These are phyloP conservation scores for Cyanistes caeruleus DNA, from an alignment of 2,113 vertebrate genomes.

Conservation along the genomic window DNA sequence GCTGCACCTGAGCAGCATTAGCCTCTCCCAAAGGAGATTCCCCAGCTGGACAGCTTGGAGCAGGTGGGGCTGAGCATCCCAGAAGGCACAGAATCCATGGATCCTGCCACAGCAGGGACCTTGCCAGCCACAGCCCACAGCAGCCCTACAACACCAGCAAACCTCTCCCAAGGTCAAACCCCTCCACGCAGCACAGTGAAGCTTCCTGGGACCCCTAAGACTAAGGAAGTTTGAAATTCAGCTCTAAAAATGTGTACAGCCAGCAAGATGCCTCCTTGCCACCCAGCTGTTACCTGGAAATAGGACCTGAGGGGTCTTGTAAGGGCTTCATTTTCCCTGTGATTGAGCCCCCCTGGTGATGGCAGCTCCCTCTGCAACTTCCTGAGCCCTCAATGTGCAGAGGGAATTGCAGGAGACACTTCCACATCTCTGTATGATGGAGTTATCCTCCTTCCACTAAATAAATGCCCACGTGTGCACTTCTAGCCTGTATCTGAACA, in stretches of 20 bases:
- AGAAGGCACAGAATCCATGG: not conserved
- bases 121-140: accelerated
- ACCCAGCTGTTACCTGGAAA: not conserved
- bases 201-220: not conserved
- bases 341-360: not conserved
- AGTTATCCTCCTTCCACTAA: slow-evolving; percentile 7
- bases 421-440: slow-evolving; percentile 1
- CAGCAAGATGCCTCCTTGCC: not conserved
- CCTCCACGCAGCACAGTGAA: not conserved
- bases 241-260: not conserved
- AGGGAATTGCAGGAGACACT: not conserved
- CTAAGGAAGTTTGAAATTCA: slow-evolving; percentile 11
- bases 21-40: not conserved
- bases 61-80: not conserved
- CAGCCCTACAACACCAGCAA: not conserved
- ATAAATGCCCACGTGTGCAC: slow-evolving; percentile 1
- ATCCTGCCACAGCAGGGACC: not conserved
- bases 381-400: accelerated
- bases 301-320: not conserved
- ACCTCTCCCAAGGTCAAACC: slow-evolving; percentile 16
- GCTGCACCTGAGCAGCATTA: not conserved
- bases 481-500: not conserved
- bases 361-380: not conserved
- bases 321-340: not conserved
- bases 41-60: not conserved